Conservation (phyloP, 2,113 vertebrate species). For the Cepphus grylle region DNA sequence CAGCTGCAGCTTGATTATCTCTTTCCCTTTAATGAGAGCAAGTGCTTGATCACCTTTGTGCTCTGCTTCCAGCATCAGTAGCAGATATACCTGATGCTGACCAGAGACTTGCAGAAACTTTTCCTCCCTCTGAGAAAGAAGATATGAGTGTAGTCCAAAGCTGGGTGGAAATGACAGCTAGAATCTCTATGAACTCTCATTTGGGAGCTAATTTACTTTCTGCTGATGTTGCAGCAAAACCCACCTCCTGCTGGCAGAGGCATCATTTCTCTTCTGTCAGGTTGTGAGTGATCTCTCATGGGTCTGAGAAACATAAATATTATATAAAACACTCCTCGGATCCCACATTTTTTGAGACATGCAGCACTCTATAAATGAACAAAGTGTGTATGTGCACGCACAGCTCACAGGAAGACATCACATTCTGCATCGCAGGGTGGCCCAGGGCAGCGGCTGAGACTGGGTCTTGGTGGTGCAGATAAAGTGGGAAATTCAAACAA, state of each 20-base stretch:
- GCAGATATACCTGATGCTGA: neutral
- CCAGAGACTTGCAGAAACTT: neutral
- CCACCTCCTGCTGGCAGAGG: neutral
- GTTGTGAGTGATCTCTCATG: neutral
- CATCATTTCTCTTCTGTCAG: neutral
- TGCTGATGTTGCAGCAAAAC: slow-evolving; percentile 36
- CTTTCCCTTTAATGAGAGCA: neutral
- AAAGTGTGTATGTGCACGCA: neutral
- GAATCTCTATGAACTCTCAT: neutral
- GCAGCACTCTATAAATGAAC: neutral
- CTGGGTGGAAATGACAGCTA: neutral
- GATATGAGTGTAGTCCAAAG: neutral
- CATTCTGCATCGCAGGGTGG: neutral
- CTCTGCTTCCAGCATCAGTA: neutral
- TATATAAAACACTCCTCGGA: neutral
- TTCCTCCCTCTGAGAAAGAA: neutral
- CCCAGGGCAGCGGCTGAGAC: neutral
- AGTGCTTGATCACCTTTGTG: neutral
- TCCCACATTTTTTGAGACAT: neutral
- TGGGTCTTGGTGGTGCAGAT: neutral
- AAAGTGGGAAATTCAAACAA: neutral
- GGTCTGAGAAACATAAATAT: slow-evolving; percentile 9
- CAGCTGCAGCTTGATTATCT: neutral
- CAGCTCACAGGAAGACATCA: neutral
- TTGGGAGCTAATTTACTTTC: slow-evolving; percentile 42